Percentiles rank a stretch among this genome's conserved stretches.
Conservation (phyloP, 1,140 invertebrate genomes). For the Drosophila teissieri region DNA sequence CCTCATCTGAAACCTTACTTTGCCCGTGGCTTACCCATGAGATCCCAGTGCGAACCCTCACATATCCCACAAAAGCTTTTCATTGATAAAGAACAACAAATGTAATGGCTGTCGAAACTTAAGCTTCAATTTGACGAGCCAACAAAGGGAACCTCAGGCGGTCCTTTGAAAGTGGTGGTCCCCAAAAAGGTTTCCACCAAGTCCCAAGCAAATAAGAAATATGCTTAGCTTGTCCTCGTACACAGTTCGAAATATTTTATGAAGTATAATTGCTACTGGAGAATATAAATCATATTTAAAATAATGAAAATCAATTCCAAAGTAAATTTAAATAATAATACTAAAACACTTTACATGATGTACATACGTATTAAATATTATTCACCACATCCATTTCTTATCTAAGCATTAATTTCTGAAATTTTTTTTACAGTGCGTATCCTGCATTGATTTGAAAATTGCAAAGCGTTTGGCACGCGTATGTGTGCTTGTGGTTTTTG, state of each 20-base stretch:
- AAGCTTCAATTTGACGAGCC: slow-evolving; percentile 74
- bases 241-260: slow-evolving; percentile 2
- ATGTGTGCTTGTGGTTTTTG: slow-evolving; percentile 31
- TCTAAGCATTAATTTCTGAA: neutral
- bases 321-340: too few relatives aligned
- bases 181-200: slow-evolving; percentile 57
- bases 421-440: slow-evolving; percentile 9
- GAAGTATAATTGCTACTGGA: too few relatives aligned
- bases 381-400: neutral
- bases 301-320: too few relatives aligned
- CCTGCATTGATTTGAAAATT: slow-evolving; percentile 69
- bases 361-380: neutral
- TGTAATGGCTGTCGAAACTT: slow-evolving; percentile 59
- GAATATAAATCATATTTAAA: neutral
- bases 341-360: too few relatives aligned
- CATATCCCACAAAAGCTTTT: slow-evolving; percentile 35
- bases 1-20: slow-evolving; percentile 17
- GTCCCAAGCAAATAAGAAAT: slow-evolving; percentile 55
- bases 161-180: slow-evolving; percentile 52
- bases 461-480: slow-evolving; percentile 46
- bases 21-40: slow-evolving; percentile 22
- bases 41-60: slow-evolving; percentile 12
- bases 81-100: slow-evolving; percentile 60
- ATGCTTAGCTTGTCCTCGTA: slow-evolving; percentile 8
- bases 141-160: slow-evolving; percentile 54